Evolutionary conservation across 2,888 invertebrate genomes (phyloP), one percentile per base, ranked within the genome.

Genomic region (Aphidoletes aphidimyza): DNA sequence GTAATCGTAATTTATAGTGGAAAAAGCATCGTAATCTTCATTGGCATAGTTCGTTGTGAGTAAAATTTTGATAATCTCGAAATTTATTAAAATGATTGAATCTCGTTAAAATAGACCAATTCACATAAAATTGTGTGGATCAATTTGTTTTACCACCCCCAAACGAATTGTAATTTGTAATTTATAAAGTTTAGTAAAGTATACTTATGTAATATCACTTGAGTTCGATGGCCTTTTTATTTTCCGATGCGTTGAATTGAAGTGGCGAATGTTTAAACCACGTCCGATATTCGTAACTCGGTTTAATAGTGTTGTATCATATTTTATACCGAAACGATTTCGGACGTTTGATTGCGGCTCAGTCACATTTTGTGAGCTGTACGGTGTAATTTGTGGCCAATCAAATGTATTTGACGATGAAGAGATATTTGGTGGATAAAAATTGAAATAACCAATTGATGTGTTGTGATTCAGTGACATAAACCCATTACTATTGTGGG

Each of bases 401-500:
- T 26, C 54, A 6, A 54, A 54, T 69, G 6, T 69, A 14, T 26
- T 17, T 30, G 1, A 0, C n/a, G 69, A 69, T 14, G 14, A 30
- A 0, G 34, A 69, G 17, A 26, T 30, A 69, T 69, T 69, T 30
- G 30, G 30, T 1, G 69, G 34, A 69, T 69, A 69, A 30, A 30
- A 30, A 17, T 17, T 69, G 14, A 19, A 19, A 69, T 30, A 34
- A 17, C 30, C 30, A 30, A 30, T 69, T 69, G 69, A 30, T 26
- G 69, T 14, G 37, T 81, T 81, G 22, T 37, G 37, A 37, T 36
- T 81, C 37, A 22, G 2, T 81, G 37, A 5, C 19, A 37, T 81
- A 9, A 81, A 81, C 81, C 81, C 81, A 37, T 37, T 81, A n/a
- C n/a, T n/a, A n/a, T 81, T 81, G 37, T 81, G 93, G 90, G 93